Base-by-base conservation (phyloP, 2,888 invertebrate genomes). In the Cybosia mesomella region DNA sequence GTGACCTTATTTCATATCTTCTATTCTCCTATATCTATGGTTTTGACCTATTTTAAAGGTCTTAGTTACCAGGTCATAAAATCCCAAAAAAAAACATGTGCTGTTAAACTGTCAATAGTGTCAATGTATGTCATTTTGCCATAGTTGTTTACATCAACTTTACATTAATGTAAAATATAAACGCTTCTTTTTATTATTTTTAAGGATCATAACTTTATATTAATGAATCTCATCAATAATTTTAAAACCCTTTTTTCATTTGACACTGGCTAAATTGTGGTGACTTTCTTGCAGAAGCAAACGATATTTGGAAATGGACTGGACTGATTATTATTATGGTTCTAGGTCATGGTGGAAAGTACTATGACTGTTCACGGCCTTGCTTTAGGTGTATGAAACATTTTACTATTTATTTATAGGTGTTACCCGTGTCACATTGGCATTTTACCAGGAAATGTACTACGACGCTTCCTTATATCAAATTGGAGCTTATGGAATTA, bases 391-490 rank as follows among this genome's bases (percentile, higher is more conserved):
- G 28, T 49, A 61, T 61, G n/a, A 28, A 61, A 43, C 18, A 18
- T 11, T 43, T 18, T 18, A 10, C n/a, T 57, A 72, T 39, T 72
- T 79, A 77, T 79, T 72, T 76, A 71, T 80, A 79, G 78, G 49
- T 62, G 15, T 39, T 67, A 11, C n/a, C 11, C 49, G 49, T 49
- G 8, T 49, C 57, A 60, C 21, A 32, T 77, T 87, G 85, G 86
- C 86, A 84, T 74, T 75, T 68, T 77, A 80, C 84, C 88, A 87
- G 76, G 72, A 75, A 75, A 77, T 69, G 72, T 70, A 69, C 67
- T 67, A 71, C 71, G 68, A 73, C 77, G 75, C 71, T 77, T 82
- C 79, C 79, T 67, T 70, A 67, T 69, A 70, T 67, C 61, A 68
- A 61, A 67, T 68, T 66, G 66, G 69, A 76, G 74, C 70, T 76